Base-by-base conservation (phyloP, 2,113 vertebrate genomes). In the Barbus barbus region DNA sequence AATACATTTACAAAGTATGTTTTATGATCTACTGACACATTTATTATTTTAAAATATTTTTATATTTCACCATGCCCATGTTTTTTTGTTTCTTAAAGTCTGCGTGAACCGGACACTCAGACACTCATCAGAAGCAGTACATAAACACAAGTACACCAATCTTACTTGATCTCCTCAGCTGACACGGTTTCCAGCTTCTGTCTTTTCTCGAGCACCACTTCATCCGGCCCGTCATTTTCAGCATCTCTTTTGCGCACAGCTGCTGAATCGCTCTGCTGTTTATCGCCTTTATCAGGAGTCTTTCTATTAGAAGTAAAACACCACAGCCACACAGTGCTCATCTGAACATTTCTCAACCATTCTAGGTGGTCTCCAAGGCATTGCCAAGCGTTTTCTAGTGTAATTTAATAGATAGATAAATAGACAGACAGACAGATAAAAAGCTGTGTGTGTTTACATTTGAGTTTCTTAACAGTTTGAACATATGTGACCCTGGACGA, bases 91-190 rank as follows among this genome's bases (percentile, higher is more conserved):
- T 41, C 38, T 41, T 41, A 41, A 41, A 41, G 36, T n/a, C n/a
- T n/a, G n/a, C n/a, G n/a, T n/a, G n/a, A n/a, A n/a, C n/a, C n/a
- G n/a, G n/a, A n/a, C n/a, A n/a, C n/a, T n/a, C n/a, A 48, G 46
- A 48, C 46, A 48, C 18, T 48, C 48, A 16, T 51, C 4, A 51
- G 14, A 51, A 51, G 14, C 48, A 51, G 6, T 9, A 31, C 5
- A 16, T 31, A 51, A 5, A 5, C 13, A 48, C 1, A 28, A 61
- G 24, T 14, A 63, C 13, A 31, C 14, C 5, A 63, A 33, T 33
- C 94, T 93, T 93, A 99, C 98, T 95, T 97, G 5, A 95, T 80
- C 77, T 99, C 97, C 83, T 96, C 96, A 1, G 94, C 82, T 12
- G 94, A 26, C 16, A 92, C 67, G 0, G 95, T 89, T 22, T 97